Percentiles rank a stretch among this genome's conserved stretches.
phyloP scores from a whole-genome alignment of 2,113 vertebrate genomes.

The Gobio gobio region DNA sequence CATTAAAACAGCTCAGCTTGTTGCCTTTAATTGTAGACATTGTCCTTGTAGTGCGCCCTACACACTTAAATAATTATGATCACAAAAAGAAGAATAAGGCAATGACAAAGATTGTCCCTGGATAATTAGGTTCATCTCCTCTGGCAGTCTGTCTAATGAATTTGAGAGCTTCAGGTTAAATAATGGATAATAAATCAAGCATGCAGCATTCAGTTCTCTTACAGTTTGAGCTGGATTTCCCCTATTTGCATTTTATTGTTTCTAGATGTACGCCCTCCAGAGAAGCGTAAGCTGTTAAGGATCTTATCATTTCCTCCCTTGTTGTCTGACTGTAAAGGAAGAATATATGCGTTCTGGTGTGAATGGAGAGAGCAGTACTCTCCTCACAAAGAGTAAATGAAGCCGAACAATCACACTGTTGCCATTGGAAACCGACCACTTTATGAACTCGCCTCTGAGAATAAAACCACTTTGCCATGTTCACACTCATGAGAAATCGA shows the following conservation, averaged over 20 bases:
- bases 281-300: not conserved
- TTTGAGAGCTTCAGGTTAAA: constrained; percentile 9
- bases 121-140: constrained; percentile 30
- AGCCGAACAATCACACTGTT: constrained; percentile 21
- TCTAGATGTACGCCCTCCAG: not conserved
- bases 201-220: not conserved
- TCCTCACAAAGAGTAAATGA: constrained; percentile 18
- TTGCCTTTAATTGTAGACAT: constrained; percentile 35
- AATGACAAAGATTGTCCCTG: not conserved
- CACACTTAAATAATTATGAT: constrained; percentile 39
- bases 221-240: not conserved
- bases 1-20: constrained; percentile 10
- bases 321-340: not conserved
- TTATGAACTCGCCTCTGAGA: constrained; percentile 30
- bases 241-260: not conserved
- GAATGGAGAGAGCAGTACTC: not conserved
- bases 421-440: constrained; percentile 36
- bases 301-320: constrained; percentile 21
- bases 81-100: not conserved
- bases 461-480: constrained; percentile 20
- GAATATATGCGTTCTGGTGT: not conserved
- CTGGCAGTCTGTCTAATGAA: not conserved
- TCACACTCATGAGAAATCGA: constrained; percentile 30
- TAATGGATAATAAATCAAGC: constrained; percentile 12
- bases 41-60: not conserved